Percentiles rank a stretch among this genome's conserved stretches.
These are phyloP conservation scores for Polylopha cassiicola DNA, from an alignment of 2,888 invertebrate genomes.

Conservation along the genomic window DNA sequence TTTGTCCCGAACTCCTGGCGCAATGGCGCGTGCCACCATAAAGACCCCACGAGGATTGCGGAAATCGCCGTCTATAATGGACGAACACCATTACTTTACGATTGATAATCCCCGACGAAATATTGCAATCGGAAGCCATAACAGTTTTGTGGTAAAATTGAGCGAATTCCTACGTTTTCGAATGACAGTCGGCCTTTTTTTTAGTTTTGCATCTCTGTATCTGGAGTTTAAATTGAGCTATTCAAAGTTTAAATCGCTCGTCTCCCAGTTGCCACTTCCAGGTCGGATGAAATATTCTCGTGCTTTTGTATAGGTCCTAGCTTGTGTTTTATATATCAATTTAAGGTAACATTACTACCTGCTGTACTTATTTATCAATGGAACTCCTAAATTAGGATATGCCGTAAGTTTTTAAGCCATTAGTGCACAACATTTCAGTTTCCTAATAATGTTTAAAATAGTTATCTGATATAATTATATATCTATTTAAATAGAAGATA, in stretches of 20 bases:
- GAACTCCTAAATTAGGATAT: too few relatives aligned
- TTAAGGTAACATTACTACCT: too few relatives aligned
- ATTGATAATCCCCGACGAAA: slow-evolving; percentile 73
- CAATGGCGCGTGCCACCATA: slow-evolving; percentile 73
- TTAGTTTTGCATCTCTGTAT: slow-evolving; percentile 21
- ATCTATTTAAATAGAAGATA: too few relatives aligned
- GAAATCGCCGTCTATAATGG: slow-evolving; percentile 75
- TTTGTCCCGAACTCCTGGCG: slow-evolving; percentile 23
- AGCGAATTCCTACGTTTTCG: slow-evolving; percentile 44
- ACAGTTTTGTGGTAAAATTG: slow-evolving; percentile 76
- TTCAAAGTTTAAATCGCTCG: slow-evolving; percentile 20
- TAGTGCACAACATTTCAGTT: too few relatives aligned
- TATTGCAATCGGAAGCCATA: slow-evolving; percentile 72
- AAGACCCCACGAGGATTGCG: slow-evolving; percentile 64
- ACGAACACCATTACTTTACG: slow-evolving; percentile 72
- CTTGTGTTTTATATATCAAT: too few relatives aligned
- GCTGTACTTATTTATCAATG: too few relatives aligned
- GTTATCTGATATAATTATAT: too few relatives aligned
- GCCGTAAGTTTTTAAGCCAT: too few relatives aligned
- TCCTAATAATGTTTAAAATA: too few relatives aligned
- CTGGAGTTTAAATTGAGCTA: slow-evolving; percentile 20
- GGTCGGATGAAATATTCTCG: slow-evolving; percentile 10
- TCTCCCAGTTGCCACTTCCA: slow-evolving; percentile 19
- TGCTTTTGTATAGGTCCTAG: too few relatives aligned
- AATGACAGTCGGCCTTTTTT: slow-evolving; percentile 17